These are phyloP conservation scores for Microtus richardsoni DNA, from an alignment of 2,113 vertebrate genomes.

Conservation along the genomic window DNA sequence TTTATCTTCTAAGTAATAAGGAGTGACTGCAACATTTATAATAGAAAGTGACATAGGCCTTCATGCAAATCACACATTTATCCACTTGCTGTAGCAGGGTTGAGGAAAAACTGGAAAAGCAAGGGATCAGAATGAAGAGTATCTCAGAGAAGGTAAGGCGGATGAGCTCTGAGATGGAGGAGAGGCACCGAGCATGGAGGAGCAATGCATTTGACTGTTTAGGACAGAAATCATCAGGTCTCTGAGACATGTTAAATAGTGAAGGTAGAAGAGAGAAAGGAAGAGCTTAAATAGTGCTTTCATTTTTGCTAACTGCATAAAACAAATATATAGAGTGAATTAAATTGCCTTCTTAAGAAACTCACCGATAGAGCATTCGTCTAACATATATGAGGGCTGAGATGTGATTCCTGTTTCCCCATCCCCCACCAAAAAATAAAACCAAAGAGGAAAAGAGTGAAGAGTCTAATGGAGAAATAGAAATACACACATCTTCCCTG, in stretches of 20 bases:
- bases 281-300: not conserved
- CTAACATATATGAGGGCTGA: not conserved
- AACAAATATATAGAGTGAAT: not conserved
- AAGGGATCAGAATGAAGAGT: not conserved
- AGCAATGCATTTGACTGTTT: not conserved
- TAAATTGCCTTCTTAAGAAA: not conserved
- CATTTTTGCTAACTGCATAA: not conserved
- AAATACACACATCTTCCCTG: not conserved
- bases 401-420: not conserved
- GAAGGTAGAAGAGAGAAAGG: not conserved
- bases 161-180: not conserved
- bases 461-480: not conserved
- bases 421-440: not conserved
- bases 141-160: not conserved
- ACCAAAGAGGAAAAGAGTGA: not conserved
- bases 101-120: not conserved
- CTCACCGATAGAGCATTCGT: too few relatives aligned
- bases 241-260: not conserved
- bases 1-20: conserved; percentile 25
- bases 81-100: not conserved
- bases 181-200: not conserved
- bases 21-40: not conserved
- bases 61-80: conserved; percentile 44
- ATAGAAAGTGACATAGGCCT: not conserved
- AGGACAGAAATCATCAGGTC: not conserved